Evolutionary conservation across 2,888 invertebrate species (phyloP).

Genomic region (Ypsolopha scabrella): DNA sequence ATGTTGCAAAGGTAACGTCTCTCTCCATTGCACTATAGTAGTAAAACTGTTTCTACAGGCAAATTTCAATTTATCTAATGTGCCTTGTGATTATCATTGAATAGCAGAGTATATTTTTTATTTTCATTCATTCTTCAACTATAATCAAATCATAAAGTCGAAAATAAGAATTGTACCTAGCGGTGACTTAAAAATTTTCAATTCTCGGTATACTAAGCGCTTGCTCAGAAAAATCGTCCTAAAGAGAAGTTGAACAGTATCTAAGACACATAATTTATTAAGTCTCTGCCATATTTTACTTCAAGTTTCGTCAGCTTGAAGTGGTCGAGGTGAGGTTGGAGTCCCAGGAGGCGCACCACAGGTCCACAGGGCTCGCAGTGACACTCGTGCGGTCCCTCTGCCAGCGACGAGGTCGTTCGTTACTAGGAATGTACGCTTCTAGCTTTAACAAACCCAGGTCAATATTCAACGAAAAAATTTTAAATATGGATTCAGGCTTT

Average conservation of each 20-base stretch:
- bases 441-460: slow-evolving; percentile 45
- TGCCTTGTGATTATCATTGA: no score
- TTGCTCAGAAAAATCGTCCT: neutral
- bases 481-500: slow-evolving; percentile 49
- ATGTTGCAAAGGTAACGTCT: no score
- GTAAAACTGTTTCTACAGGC: no score
- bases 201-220: neutral
- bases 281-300: slow-evolving; percentile 1
- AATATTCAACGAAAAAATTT: slow-evolving; percentile 49
- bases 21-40: no score
- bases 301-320: neutral
- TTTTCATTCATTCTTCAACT: no score
- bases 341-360: neutral
- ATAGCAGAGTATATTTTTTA: no score
- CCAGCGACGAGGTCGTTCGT: neutral
- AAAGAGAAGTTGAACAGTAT: neutral
- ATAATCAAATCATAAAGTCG: no score
- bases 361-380: neutral
- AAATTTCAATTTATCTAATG: no score
- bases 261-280: neutral
- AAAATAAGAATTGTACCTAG: no score
- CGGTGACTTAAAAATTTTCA: neutral
- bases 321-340: neutral
- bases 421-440: slow-evolving; percentile 25
- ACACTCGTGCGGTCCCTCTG: neutral